Conservation (phyloP, 1,140 invertebrate species). For the Pseudoatta argentina region DNA sequence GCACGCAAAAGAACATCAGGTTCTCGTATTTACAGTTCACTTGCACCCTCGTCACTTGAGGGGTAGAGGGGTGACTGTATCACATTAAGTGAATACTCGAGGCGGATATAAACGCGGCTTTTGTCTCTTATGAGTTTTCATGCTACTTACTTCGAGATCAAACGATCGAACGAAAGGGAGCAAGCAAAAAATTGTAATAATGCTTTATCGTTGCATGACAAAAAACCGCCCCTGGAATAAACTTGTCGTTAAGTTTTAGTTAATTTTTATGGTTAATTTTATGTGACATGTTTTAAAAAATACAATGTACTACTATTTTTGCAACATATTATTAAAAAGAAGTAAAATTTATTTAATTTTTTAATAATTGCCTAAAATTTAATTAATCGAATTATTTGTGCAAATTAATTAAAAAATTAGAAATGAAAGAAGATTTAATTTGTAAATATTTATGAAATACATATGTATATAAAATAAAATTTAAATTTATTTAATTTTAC, state of each 20-base stretch:
- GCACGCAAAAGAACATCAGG: slow-evolving; percentile 69
- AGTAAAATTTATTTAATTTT: background rate
- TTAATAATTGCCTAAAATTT: background rate
- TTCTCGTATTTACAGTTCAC: slow-evolving; percentile 72
- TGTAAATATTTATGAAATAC: background rate
- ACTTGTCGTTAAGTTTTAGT: slow-evolving; percentile 1
- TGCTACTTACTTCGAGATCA: slow-evolving; percentile 66
- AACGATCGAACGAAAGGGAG: slow-evolving; percentile 66
- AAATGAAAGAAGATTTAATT: background rate
- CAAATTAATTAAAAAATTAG: background rate
- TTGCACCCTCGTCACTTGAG: slow-evolving; percentile 62
- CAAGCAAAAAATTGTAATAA: slow-evolving; percentile 41
- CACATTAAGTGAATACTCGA: slow-evolving; percentile 71
- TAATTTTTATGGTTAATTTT: background rate
- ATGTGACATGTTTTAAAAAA: background rate
- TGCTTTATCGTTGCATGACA: slow-evolving; percentile 21
- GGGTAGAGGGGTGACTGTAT: slow-evolving; percentile 63
- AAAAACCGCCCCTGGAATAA: background rate
- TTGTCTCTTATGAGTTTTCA: slow-evolving; percentile 68
- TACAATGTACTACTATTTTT: background rate
- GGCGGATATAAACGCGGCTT: slow-evolving; percentile 68
- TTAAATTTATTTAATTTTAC: background rate
- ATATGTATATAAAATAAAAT: background rate
- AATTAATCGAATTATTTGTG: background rate
- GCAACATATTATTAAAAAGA: background rate